phyloP scores from a whole-genome alignment of 2,888 invertebrate genomes.

The Lacanobia wlatinum region DNA sequence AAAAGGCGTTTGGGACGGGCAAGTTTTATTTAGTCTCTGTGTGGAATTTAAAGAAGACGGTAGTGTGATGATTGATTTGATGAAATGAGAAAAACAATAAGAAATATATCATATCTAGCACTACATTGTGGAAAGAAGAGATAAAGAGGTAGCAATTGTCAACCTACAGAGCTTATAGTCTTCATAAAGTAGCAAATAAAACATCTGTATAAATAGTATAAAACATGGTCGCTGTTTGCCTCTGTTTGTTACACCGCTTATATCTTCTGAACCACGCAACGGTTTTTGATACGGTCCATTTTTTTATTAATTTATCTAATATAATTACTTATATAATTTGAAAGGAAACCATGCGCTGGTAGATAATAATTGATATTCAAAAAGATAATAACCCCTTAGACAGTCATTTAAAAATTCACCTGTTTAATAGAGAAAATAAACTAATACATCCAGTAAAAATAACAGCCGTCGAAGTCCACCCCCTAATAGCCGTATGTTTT shows the following conservation, averaged over 20 bases:
- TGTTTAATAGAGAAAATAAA: background rate
- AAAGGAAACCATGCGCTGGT: too few relatives aligned
- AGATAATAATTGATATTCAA: background rate
- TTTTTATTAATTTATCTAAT: too few relatives aligned
- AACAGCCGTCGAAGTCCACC: background rate
- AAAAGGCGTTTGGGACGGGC: slow-evolving; percentile 38
- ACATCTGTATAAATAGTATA: background rate
- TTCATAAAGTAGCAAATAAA: background rate
- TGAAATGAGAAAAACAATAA: background rate
- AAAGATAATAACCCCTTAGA: background rate
- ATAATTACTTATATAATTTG: too few relatives aligned
- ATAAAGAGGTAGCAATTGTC: background rate
- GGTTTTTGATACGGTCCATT: too few relatives aligned
- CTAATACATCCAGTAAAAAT: background rate
- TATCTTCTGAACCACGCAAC: background rate
- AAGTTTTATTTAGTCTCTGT: slow-evolving; percentile 19
- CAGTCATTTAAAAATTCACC: background rate
- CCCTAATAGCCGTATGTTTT: slow-evolving; percentile 52
- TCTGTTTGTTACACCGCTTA: background rate
- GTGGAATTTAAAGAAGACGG: background rate
- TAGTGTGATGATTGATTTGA: background rate
- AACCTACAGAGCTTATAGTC: background rate
- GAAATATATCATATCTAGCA: background rate
- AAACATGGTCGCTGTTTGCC: background rate
- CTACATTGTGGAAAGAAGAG: background rate